phyloP scores from a whole-genome alignment of 2,888 invertebrate species.

The Scaptomyza cyrtandrae region DNA sequence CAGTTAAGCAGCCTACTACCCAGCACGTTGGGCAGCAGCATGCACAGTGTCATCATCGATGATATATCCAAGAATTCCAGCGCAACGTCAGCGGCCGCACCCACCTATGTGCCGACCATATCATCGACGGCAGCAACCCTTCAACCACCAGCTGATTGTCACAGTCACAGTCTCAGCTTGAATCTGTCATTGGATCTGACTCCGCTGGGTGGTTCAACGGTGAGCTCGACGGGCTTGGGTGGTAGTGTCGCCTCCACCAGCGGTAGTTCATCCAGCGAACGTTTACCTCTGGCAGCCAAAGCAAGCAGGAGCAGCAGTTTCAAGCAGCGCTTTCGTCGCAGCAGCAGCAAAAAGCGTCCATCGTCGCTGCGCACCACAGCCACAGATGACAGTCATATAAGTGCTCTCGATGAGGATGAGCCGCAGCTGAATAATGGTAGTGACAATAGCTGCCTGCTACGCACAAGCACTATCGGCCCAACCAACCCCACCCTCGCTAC shows the following conservation, averaged over 20 bases:
- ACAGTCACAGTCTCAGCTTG: constrained; percentile 32
- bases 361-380: constrained; percentile 16
- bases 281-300: constrained; percentile 47
- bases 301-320: constrained; percentile 85
- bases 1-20: constrained; percentile 49
- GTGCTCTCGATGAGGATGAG: constrained; percentile 86
- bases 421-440: constrained; percentile 89
- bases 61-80: constrained; percentile 81
- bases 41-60: constrained; percentile 80
- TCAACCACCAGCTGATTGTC: constrained; percentile 58
- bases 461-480: constrained; percentile 75
- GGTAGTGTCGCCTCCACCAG: constrained; percentile 60
- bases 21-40: constrained; percentile 67
- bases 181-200: constrained; percentile 53
- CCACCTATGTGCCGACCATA: constrained; percentile 80
- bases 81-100: constrained; percentile 66
- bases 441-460: constrained; percentile 87
- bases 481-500: constrained; percentile 1
- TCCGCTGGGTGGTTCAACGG: constrained; percentile 23
- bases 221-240: background rate
- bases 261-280: constrained; percentile 66
- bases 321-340: constrained; percentile 88
- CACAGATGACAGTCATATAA: constrained; percentile 29
- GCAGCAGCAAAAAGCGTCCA: constrained; percentile 87
- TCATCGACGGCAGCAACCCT: constrained; percentile 71